Base-by-base conservation (phyloP, 2,113 vertebrate species). In the Saguinus midas region DNA sequence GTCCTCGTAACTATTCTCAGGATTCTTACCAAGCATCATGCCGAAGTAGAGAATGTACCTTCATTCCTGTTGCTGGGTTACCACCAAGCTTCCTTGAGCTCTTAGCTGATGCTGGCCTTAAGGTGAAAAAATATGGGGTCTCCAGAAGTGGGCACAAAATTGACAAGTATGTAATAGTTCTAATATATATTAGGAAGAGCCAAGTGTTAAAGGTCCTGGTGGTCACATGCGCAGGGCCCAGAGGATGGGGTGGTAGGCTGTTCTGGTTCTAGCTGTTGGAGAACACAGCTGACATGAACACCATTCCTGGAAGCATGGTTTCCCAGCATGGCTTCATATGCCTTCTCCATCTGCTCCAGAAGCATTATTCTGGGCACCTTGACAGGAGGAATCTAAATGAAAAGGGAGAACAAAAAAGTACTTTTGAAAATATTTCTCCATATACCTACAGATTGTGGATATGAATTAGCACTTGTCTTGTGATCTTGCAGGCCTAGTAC, bases 361-460 rank as follows among this genome's bases (percentile, higher is more conserved):
- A 97, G 97, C 94, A 97, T 97, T 97, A 96, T 96, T 98, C 97
- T 97, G 98, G 98, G 98, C 97, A 97, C 98, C 96, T 97, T 97
- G 94, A 96, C 97, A 97, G 96, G 97, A 98, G 97, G 97, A 97
- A 97, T 98, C 89, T 86, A 97, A 97, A 98, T 96, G 97, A 98
- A 98, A 98, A 98, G 90, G 79, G 93, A 98, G 95, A 97, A 79
- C 88, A 95, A 97, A 97, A 97, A 97, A 91, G 87, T 97, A 88
- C 85, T 89, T 98, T 98, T 98, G 16, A 68, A 68, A 35, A 68
- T 17, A 7, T 68, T 35, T 90, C 97, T 98, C 97, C 93, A 96
- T 89, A 98, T 97, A 97, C 97, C 95, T 94, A n/a, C 90, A 88
- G 96, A 97, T 98, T 97, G 87, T 35, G 92, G 96, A 78, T 81